Evolutionary conservation across 2,888 invertebrate genomes (phyloP), one percentile per base, ranked within the genome.

Genomic region (Agrilus mali): DNA sequence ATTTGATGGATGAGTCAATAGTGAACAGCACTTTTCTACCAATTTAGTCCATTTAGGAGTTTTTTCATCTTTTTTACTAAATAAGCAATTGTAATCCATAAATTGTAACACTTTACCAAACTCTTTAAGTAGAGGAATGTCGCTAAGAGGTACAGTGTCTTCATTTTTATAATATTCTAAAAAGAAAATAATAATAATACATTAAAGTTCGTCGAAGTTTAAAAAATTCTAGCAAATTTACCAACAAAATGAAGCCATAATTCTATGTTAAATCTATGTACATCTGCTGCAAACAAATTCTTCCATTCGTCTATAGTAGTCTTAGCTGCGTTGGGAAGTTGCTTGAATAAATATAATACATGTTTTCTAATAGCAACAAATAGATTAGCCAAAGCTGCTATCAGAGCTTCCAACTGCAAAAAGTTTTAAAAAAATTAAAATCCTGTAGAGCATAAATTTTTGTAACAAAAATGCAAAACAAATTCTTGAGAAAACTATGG

Each of bases 211-310:
- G 5, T 20, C 10, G 27, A 27, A 27, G 7, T 22, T 22, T 22
- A 22, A 22, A 10, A 27, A 32, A 43, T 45, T 37, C 6, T 2
- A 36, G 13, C 35, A 31, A 40, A 12, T 40, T 60, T 53, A 71
- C 70, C 63, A 55, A 62, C 60, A 53, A 71, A 56, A 46, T 61
- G 60, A 40, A 73, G 59, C 71, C 76, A 79, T 15, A 75, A 55
- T 36, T 69, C 64, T 36, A 75, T 60, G 13, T 82, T 54, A 48
- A 70, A 69, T 40, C 56, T 55, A 55, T 74, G 72, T 33, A 82
- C 66, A 52, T 78, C 79, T 41, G 77, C 75, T 46, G 76, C 73
- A 67, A 89, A 86, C 42, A 90, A 73, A 61, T 85, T 81, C 40
- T 68, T 65, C 89, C 89, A 90, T 67, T 90, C 89, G 41, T 73